These are phyloP conservation scores for Pogoniulus pusillus DNA, from an alignment of 2,797 vertebrate species.

Conservation along the genomic window DNA sequence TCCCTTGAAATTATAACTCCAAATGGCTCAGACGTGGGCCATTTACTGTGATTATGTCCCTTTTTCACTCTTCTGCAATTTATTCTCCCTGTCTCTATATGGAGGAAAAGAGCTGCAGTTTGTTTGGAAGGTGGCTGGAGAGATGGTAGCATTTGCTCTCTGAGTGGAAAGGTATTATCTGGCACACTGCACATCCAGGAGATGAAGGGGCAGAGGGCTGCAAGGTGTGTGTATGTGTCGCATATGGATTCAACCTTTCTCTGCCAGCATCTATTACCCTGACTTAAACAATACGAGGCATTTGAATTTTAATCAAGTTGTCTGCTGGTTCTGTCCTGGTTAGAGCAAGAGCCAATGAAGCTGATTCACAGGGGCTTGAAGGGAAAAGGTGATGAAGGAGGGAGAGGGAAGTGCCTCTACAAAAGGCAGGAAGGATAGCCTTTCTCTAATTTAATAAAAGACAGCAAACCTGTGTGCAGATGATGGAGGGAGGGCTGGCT, in stretches of 20 bases:
- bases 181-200: background rate
- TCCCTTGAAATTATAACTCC: constrained; percentile 42
- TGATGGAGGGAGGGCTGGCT: constrained; percentile 33
- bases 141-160: constrained; percentile 29
- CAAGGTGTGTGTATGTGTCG: background rate
- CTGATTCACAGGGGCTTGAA: constrained; percentile 27
- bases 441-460: constrained; percentile 64
- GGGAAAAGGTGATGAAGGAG: constrained; percentile 16
- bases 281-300: background rate
- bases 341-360: background rate
- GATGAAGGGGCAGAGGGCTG: background rate
- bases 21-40: constrained; percentile 26
- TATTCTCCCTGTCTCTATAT: constrained; percentile 30
- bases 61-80: constrained; percentile 43
- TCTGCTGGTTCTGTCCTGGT: constrained; percentile 40
- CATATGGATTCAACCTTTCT: background rate
- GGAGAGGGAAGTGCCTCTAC: constrained; percentile 8
- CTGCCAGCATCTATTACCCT: constrained; percentile 7
- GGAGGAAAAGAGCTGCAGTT: constrained; percentile 1
- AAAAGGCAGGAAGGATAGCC: constrained; percentile 41
- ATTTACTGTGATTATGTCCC: constrained; percentile 61
- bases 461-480: constrained; percentile 25
- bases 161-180: constrained; percentile 23
- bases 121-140: background rate
- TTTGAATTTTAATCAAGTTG: constrained; percentile 60